A percentile compares a stretch with the other conserved stretches of the same genome.
Evolutionary conservation across 2,113 vertebrate genomes (phyloP).

Genomic region (Rallus limicola): DNA sequence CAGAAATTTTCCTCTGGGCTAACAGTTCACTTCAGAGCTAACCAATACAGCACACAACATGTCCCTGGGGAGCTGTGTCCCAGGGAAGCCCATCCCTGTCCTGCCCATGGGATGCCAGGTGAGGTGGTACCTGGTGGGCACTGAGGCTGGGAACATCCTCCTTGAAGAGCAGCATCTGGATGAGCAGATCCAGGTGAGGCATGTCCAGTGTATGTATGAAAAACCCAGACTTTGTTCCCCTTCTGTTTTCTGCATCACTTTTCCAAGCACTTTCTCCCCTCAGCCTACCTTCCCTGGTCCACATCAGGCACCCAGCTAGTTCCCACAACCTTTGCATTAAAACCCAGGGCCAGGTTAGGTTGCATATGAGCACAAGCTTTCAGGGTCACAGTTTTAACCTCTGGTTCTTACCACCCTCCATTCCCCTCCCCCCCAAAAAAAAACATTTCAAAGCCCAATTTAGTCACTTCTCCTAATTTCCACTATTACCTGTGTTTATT

Average conservation of each 20-base stretch:
- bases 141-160: not conserved
- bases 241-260: not conserved
- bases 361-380: not conserved
- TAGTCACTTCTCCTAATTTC: not conserved
- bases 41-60: rapidly evolving
- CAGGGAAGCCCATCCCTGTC: not conserved
- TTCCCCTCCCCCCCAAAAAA: no score
- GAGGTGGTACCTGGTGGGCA: not conserved
- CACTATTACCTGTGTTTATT: not conserved
- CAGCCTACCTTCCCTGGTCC: not conserved
- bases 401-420: not conserved
- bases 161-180: no score
- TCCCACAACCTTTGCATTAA: rapidly evolving
- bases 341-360: not conserved
- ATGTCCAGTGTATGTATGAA: rapidly evolving
- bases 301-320: rapidly evolving
- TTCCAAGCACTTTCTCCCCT: not conserved
- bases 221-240: not conserved
- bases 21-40: not conserved
- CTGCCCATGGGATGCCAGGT: not conserved
- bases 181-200: not conserved
- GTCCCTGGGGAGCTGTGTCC: not conserved
- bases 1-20: not conserved
- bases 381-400: not conserved
- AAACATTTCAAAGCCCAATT: not conserved